These are phyloP conservation scores for Hirtodrosophila confusa DNA, from an alignment of 2,888 invertebrate genomes.

Conservation along the genomic window DNA sequence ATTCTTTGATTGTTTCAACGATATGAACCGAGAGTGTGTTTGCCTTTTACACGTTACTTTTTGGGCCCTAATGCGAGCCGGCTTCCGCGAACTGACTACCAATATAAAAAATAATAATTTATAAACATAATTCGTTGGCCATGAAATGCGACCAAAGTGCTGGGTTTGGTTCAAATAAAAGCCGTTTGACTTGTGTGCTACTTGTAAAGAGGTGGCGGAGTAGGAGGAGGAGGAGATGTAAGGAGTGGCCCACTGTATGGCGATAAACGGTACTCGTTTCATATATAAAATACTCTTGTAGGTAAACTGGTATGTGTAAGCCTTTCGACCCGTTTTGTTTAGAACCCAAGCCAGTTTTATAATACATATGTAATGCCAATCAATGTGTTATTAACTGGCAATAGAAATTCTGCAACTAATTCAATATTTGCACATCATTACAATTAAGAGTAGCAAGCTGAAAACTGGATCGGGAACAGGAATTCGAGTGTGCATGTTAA, in stretches of 20 bases:
- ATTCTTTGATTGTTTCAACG: constrained; percentile 57
- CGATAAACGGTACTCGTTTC: constrained; percentile 47
- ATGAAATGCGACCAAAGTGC: constrained; percentile 53
- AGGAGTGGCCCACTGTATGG: constrained; percentile 31
- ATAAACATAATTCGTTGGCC: constrained; percentile 58
- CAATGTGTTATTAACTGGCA: constrained; percentile 47
- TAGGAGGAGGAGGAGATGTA: not conserved
- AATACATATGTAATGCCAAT: constrained; percentile 28
- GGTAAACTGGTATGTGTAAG: constrained; percentile 49
- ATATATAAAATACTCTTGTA: constrained; percentile 23
- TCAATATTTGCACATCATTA: constrained; percentile 71
- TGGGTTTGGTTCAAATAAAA: constrained; percentile 43
- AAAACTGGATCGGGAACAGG: constrained; percentile 18
- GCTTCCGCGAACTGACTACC: constrained; percentile 49
- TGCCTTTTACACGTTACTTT: constrained; percentile 51
- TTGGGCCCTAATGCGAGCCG: constrained; percentile 50
- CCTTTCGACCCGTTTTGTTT: constrained; percentile 45
- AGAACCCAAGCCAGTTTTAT: constrained; percentile 40
- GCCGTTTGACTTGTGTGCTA: constrained; percentile 53
- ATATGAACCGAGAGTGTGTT: constrained; percentile 54
- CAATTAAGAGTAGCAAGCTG: constrained; percentile 44
- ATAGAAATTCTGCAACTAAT: constrained; percentile 31
- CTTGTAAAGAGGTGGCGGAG: constrained; percentile 3
- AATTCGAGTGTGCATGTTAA: constrained; percentile 23
- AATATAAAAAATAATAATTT: constrained; percentile 41